These are phyloP conservation scores for Stegodyphus mimosarum DNA, from an alignment of 1,140 invertebrate genomes.

Conservation along the genomic window DNA sequence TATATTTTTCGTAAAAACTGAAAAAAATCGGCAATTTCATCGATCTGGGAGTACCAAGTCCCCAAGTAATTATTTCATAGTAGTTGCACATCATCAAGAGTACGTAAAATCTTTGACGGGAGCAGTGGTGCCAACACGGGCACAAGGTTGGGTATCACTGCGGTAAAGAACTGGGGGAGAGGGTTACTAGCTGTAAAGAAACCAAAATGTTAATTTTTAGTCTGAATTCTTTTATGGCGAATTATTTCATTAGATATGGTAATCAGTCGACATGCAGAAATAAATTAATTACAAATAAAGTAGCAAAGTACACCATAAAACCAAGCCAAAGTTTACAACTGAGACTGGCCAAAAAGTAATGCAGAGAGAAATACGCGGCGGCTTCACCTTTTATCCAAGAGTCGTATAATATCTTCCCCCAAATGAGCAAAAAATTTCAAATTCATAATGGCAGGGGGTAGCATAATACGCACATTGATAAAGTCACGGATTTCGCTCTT, in stretches of 20 bases:
- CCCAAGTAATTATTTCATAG: too few species aligned
- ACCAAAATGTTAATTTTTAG: too few species aligned
- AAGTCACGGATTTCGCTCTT: conserved; percentile 25
- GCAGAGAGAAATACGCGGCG: conserved; percentile 5
- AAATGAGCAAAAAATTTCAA: not conserved
- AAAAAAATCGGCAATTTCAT: too few species aligned
- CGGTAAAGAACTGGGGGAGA: too few species aligned
- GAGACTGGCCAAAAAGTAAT: not conserved
- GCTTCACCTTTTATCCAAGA: conserved; percentile 1
- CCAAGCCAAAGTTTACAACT: conserved; percentile 4
- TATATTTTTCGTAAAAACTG: too few species aligned
- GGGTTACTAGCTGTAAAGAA: too few species aligned
- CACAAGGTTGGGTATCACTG: too few species aligned
- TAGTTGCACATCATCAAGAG: too few species aligned
- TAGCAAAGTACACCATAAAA: conserved; percentile 13
- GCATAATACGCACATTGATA: conserved; percentile 22
- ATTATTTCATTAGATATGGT: not conserved
- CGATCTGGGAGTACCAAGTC: too few species aligned
- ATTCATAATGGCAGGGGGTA: conserved; percentile 11
- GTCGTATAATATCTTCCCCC: not conserved
- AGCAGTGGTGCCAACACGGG: too few species aligned
- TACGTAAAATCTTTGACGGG: too few species aligned
- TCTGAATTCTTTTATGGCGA: too few species aligned
- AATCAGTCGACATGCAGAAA: not conserved
- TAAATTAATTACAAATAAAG: conserved; percentile 8